phyloP scores from a whole-genome alignment of 2,113 vertebrate species.

The Campylomormyrus tamandua region DNA sequence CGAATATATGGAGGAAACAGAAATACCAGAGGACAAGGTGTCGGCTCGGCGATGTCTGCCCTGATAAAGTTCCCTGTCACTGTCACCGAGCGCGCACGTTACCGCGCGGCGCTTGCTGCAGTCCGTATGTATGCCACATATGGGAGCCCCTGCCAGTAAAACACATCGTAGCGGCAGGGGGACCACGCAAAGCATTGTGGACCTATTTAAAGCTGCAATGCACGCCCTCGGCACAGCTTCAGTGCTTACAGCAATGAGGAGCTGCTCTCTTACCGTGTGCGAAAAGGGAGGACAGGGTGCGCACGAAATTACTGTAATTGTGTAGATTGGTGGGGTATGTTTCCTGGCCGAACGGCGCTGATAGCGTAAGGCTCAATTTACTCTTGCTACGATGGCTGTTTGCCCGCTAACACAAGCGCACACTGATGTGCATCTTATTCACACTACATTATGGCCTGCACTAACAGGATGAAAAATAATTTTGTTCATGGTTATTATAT shows the following conservation, averaged over 20 bases:
- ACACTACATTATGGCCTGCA: not conserved
- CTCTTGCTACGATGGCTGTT: not conserved
- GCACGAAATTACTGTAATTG: not conserved
- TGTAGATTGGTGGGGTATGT: not conserved
- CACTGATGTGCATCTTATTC: not conserved
- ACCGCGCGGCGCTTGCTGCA: not conserved
- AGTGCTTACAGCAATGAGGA: not conserved
- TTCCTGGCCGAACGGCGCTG: not conserved
- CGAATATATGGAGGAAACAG: not conserved
- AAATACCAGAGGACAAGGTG: not conserved
- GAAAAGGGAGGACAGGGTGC: not conserved
- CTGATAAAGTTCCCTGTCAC: not conserved
- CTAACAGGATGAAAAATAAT: not conserved
- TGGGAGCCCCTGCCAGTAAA: constrained; percentile 13
- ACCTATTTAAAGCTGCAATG: constrained; percentile 55
- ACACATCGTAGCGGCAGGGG: constrained; percentile 46
- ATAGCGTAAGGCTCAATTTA: not conserved
- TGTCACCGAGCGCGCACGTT: not conserved
- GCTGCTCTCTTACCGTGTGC: not conserved
- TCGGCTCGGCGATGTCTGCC: not conserved
- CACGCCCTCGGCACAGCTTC: constrained; percentile 21
- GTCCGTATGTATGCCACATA: not conserved
- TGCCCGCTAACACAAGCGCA: not conserved
- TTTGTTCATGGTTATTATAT: not conserved
- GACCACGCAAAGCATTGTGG: constrained; percentile 63